Percentiles rank a stretch among this genome's conserved stretches.
These are phyloP conservation scores for Meghimatium bilineatum DNA, from an alignment of 2,888 invertebrate genomes.

Conservation along the genomic window DNA sequence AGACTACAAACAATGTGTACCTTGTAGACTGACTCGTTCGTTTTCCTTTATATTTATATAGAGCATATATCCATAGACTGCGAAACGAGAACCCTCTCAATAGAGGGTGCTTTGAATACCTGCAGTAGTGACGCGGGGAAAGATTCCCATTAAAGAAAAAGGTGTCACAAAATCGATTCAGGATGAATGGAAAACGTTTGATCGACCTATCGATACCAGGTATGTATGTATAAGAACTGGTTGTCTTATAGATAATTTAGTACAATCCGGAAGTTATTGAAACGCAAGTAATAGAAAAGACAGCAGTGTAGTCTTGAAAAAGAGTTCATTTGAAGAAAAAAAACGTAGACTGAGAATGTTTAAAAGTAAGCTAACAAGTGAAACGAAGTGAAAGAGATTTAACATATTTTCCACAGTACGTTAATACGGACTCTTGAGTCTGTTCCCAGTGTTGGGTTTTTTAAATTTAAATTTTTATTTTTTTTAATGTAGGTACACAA, in stretches of 20 bases:
- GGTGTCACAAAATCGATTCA: constrained; percentile 24
- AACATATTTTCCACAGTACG: too few relatives aligned
- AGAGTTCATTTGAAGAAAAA: background rate
- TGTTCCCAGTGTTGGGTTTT: too few relatives aligned
- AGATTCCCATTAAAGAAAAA: background rate
- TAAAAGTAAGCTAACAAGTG: too few relatives aligned
- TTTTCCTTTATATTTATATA: too few relatives aligned
- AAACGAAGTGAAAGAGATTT: too few relatives aligned
- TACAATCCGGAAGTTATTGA: background rate
- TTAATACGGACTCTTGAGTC: too few relatives aligned
- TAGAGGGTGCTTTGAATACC: background rate
- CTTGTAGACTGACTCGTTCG: too few relatives aligned
- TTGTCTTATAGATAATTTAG: background rate
- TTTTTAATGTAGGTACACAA: too few relatives aligned
- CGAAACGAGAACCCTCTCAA: background rate
- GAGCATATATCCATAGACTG: background rate
- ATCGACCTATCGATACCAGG: constrained; percentile 22
- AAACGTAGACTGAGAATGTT: background rate
- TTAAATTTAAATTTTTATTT: too few relatives aligned
- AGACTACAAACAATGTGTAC: too few relatives aligned
- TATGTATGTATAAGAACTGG: background rate
- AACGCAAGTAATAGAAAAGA: background rate
- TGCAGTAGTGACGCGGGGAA: background rate
- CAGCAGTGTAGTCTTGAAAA: background rate
- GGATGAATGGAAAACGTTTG: constrained; percentile 21